Conservation (phyloP, 2,113 vertebrate genomes). For the Lynx canadensis region DNA sequence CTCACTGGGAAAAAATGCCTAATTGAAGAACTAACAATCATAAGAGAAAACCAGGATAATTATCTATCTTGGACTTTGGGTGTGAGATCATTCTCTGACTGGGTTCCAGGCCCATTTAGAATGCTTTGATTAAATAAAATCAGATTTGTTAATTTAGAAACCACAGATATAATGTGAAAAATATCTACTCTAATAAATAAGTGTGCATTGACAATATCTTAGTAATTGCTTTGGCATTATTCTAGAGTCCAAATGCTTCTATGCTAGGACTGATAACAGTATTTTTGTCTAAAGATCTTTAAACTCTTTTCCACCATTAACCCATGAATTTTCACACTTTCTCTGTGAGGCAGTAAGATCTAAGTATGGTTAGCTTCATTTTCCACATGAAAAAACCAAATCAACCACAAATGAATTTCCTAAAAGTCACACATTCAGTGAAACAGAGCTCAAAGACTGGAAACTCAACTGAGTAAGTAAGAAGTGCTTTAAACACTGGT, state of each 20-base stretch:
- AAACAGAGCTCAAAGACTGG: neutral
- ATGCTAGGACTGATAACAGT: neutral
- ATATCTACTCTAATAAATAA: slow-evolving; percentile 36
- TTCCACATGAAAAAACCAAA: slow-evolving; percentile 52
- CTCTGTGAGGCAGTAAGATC: neutral
- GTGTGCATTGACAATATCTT: neutral
- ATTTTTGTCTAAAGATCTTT: slow-evolving; percentile 35
- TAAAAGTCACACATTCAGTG: neutral
- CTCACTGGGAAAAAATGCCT: neutral
- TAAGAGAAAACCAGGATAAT: slow-evolving; percentile 33
- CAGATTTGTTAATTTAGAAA: slow-evolving; percentile 57
- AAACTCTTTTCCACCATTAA: slow-evolving; percentile 43
- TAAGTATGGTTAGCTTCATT: slow-evolving; percentile 50
- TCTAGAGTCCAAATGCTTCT: slow-evolving; percentile 22
- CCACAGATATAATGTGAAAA: slow-evolving; percentile 56
- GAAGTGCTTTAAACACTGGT: neutral
- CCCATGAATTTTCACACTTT: slow-evolving; percentile 40
- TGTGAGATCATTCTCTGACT: slow-evolving; percentile 17
- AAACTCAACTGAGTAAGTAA: neutral
- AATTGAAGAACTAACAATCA: slow-evolving; percentile 46
- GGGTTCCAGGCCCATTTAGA: slow-evolving; percentile 25
- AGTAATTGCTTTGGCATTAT: slow-evolving; percentile 39
- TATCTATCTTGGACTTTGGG: slow-evolving; percentile 24
- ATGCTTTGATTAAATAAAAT: slow-evolving; percentile 61
- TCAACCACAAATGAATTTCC: slow-evolving; percentile 56